Conservation (phyloP, 2,113 vertebrate species). For the Ciconia boyciana region DNA sequence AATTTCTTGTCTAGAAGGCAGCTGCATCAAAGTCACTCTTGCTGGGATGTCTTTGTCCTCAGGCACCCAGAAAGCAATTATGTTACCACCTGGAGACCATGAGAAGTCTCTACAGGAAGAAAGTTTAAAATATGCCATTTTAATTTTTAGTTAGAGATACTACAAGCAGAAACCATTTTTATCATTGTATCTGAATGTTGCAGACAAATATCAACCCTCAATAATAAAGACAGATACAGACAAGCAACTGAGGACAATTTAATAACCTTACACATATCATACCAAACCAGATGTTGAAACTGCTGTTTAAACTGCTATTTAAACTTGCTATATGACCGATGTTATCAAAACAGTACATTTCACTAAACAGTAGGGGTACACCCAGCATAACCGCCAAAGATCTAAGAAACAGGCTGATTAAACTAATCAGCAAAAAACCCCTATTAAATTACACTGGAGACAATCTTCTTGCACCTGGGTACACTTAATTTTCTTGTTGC, state of each 20-base stretch:
- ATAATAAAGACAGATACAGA: not conserved
- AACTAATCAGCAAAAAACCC: not conserved
- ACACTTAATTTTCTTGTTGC: not conserved
- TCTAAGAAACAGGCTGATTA: not conserved
- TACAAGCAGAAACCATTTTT: not conserved
- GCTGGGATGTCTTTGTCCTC: slow-evolving; percentile 99
- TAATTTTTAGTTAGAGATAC: not conserved
- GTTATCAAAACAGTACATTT: not conserved
- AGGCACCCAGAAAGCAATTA: slow-evolving; percentile 98
- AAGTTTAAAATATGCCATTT: not conserved
- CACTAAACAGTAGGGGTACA: not conserved
- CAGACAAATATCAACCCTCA: not conserved
- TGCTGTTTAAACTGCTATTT: not conserved
- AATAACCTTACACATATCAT: not conserved
- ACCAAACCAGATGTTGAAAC: not conserved
- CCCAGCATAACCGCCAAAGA: not conserved
- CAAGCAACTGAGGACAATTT: not conserved
- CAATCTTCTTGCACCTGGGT: not conserved
- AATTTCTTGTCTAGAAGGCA: slow-evolving; percentile 94
- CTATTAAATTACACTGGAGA: not conserved
- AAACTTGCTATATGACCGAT: not conserved
- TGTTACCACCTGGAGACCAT: slow-evolving; percentile 98
- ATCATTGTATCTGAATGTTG: not conserved
- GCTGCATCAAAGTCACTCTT: slow-evolving; percentile 96
- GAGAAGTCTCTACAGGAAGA: slow-evolving; percentile 88